Percentiles rank a stretch among this genome's conserved stretches.
phyloP scores from a whole-genome alignment of 2,797 vertebrate genomes.

The Tauraco hartlaubi region DNA sequence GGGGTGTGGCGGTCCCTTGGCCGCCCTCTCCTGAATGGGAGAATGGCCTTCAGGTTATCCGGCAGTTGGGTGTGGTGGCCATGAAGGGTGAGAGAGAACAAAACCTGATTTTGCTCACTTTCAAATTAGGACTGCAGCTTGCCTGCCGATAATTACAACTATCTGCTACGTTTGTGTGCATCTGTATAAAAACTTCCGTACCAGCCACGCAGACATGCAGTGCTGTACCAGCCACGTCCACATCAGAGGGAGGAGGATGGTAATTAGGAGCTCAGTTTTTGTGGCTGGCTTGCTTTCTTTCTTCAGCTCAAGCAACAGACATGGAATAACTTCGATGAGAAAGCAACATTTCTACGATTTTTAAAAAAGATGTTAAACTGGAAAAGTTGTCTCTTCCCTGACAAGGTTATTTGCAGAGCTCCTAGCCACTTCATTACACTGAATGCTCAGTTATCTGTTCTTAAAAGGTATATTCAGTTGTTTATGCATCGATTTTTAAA shows the following conservation, averaged over 20 bases:
- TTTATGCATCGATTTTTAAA: slow-evolving; percentile 14
- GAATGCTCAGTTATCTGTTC: background rate
- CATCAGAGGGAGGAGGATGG: slow-evolving; percentile 17
- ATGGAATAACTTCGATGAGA: background rate
- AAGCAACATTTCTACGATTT: background rate
- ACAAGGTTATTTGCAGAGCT: background rate
- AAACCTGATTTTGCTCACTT: background rate
- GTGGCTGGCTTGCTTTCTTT: background rate
- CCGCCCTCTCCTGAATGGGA: background rate
- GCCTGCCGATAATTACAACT: slow-evolving; percentile 79
- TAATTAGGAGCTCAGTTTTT: slow-evolving; percentile 26
- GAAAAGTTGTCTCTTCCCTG: background rate
- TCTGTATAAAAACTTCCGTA: slow-evolving; percentile 57
- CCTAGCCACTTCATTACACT: background rate
- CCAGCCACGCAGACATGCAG: slow-evolving; percentile 48
- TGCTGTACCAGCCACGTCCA: slow-evolving; percentile 1
- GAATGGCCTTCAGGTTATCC: background rate
- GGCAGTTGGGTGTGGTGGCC: background rate
- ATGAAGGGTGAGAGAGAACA: background rate
- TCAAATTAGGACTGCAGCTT: slow-evolving; percentile 58
- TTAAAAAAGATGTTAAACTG: background rate
- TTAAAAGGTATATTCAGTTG: background rate
- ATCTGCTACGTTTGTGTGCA: slow-evolving; percentile 70
- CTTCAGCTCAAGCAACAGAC: background rate
- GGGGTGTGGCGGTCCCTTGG: rapidly evolving